A percentile compares a stretch with the other conserved stretches of the same genome.
Evolutionary conservation across 1,140 invertebrate species (phyloP).

Genomic region (Vanessa atalanta): DNA sequence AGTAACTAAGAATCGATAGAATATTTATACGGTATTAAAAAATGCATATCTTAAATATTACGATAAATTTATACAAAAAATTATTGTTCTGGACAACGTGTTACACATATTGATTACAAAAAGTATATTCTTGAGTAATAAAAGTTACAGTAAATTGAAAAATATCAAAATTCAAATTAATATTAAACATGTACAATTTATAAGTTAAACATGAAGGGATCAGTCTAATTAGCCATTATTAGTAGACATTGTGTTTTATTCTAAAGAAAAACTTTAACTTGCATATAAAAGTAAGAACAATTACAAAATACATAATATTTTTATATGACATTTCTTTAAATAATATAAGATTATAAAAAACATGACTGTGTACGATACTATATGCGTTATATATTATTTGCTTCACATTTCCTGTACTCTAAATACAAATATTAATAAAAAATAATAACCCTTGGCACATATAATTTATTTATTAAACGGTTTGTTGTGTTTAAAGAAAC

Average conservation of each 20-base stretch:
- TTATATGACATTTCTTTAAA: too few relatives aligned
- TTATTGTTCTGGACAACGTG: slow-evolving; percentile 6
- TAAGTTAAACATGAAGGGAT: not conserved
- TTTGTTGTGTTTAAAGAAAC: not conserved
- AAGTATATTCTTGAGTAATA: not conserved
- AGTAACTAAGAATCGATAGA: not conserved
- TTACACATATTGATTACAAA: not conserved
- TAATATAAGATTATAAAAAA: too few relatives aligned
- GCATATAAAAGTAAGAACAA: too few relatives aligned
- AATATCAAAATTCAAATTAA: slow-evolving; percentile 8
- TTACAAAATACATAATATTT: too few relatives aligned
- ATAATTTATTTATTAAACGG: not conserved
- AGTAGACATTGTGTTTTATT: not conserved
- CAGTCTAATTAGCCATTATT: slow-evolving; percentile 5
- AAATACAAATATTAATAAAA: not conserved
- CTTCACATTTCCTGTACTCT: not conserved
- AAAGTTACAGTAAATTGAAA: slow-evolving; percentile 8
- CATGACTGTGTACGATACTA: too few relatives aligned
- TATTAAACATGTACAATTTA: not conserved
- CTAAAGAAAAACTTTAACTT: too few relatives aligned
- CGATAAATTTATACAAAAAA: slow-evolving; percentile 2
- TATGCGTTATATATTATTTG: too few relatives aligned
- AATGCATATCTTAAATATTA: not conserved
- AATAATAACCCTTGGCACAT: not conserved
- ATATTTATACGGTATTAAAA: not conserved